phyloP scores from a whole-genome alignment of 2,888 invertebrate genomes.

The Anaspis maculata region DNA sequence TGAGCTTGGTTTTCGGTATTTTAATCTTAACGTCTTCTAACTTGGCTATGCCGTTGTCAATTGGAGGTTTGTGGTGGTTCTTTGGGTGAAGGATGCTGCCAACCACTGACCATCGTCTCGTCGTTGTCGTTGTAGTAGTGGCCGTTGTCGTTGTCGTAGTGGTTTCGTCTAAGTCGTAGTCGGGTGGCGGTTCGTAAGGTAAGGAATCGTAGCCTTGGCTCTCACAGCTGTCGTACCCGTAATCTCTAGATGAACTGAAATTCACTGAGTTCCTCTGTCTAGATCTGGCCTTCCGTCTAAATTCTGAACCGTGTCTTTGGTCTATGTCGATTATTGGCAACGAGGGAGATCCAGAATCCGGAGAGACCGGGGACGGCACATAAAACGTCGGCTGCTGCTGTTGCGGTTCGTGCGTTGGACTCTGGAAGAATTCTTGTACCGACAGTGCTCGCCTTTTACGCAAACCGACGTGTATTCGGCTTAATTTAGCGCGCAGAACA shows the following conservation, averaged over 20 bases:
- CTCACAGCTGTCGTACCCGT: constrained; percentile 35
- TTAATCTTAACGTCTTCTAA: constrained; percentile 32
- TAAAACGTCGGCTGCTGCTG: constrained; percentile 56
- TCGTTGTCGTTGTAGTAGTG: neutral
- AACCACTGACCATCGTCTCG: constrained; percentile 36
- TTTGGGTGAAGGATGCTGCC: constrained; percentile 25
- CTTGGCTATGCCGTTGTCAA: constrained; percentile 11
- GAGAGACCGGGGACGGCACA: constrained; percentile 53
- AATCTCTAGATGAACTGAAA: constrained; percentile 25
- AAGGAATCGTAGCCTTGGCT: constrained; percentile 33
- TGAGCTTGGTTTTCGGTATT: constrained; percentile 37
- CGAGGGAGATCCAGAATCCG: constrained; percentile 22
- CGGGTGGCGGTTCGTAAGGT: constrained; percentile 40
- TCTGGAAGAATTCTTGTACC: constrained; percentile 56
- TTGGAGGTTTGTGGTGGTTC: constrained; percentile 11
- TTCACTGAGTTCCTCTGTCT: constrained; percentile 25
- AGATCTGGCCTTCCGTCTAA: constrained; percentile 23
- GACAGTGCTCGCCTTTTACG: constrained; percentile 58
- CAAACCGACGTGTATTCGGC: constrained; percentile 61
- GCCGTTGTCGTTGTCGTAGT: constrained; percentile 15
- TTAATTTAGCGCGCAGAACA: constrained; percentile 55
- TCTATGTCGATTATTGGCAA: constrained; percentile 17
- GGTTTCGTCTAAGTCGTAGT: constrained; percentile 34
- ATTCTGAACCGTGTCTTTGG: constrained; percentile 2
- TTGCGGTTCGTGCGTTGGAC: constrained; percentile 32